Base-by-base conservation (phyloP, 1,140 invertebrate genomes). In the Hesperophylax magnus region DNA sequence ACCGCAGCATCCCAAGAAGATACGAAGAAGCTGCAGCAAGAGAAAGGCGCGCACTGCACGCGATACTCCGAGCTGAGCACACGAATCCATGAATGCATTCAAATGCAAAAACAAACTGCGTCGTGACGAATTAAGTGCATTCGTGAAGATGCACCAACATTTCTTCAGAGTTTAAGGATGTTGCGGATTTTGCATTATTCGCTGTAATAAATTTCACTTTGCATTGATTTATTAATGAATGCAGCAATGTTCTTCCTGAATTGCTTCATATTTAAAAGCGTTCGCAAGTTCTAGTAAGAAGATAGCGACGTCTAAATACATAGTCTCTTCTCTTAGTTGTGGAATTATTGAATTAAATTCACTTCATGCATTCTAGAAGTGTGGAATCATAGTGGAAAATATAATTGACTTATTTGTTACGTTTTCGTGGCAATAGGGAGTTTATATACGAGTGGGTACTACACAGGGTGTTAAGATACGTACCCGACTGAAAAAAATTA, bases 211-310 rank as follows among this genome's bases (percentile, higher is more conserved):
- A 67, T 15, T 27, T 67, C 63, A 31, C 31, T 67, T 67, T 47
- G 63, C 20, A 31, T 65, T 47, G 39, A 67, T 67, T 31, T 67
- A 67, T 67, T 67, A 27, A 67, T 67, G 31, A 31, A 67, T 31
- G 63, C 63, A 34, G 17, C 17, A 31, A 67, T n/a, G 31, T 4
- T 27, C 22, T 67, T 67, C 63, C 63, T 67, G 24, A 22, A 61
- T 61, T 61, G n/a, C 58, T 47, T 47, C 39, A 47, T 14, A 14
- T 47, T 47, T 47, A 14, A 47, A 47, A 39, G 3, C 3, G 3
- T 39, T 39, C 14, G 39, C 39, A 14, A 47, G 11, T 47, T 14
- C 39, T 14, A 14, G 39, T 47, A 14, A 14, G 39, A 47, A 47
- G 11, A 47, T 47, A 11, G 2, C 27, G 2, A 27, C 0, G 11